A percentile compares a stretch with the other conserved stretches of the same genome.
phyloP scores from a whole-genome alignment of 2,888 invertebrate genomes.

The Lithophane ornitopus region DNA sequence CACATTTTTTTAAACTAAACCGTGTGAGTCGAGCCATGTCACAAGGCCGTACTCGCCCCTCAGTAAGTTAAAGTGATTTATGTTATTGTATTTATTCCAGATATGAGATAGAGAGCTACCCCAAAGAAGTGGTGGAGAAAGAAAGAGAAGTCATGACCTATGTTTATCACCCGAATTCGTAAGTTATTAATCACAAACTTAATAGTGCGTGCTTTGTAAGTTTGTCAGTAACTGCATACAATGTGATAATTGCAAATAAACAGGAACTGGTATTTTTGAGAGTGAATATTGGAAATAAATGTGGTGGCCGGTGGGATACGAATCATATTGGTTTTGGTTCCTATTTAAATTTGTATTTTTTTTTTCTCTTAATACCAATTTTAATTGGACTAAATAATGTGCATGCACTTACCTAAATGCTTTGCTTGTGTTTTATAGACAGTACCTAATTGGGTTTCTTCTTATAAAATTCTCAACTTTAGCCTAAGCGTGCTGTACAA shows the following conservation, averaged over 20 bases:
- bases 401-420: slow-evolving; percentile 13
- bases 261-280: not conserved
- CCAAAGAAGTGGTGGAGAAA: slow-evolving; percentile 92
- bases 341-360: not conserved
- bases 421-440: slow-evolving; percentile 40
- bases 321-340: not conserved
- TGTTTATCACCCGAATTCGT: slow-evolving; percentile 90
- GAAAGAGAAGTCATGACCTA: slow-evolving; percentile 97
- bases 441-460: slow-evolving; percentile 9
- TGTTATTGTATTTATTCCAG: slow-evolving; percentile 72
- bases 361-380: not conserved
- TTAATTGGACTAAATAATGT: not conserved
- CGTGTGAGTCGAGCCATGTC: too few species aligned
- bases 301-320: not conserved
- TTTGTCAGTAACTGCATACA: not conserved
- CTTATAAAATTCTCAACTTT: slow-evolving; percentile 1
- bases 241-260: not conserved
- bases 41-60: too few species aligned
- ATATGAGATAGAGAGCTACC: slow-evolving; percentile 92
- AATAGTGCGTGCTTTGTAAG: not conserved
- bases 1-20: too few species aligned
- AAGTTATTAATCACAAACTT: slow-evolving; percentile 63
- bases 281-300: not conserved
- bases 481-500: not conserved
- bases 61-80: too few species aligned